A percentile compares a stretch with the other conserved stretches of the same genome.
Evolutionary conservation across 1,140 invertebrate genomes (phyloP).

Genomic region (Mylabris phalerata): DNA sequence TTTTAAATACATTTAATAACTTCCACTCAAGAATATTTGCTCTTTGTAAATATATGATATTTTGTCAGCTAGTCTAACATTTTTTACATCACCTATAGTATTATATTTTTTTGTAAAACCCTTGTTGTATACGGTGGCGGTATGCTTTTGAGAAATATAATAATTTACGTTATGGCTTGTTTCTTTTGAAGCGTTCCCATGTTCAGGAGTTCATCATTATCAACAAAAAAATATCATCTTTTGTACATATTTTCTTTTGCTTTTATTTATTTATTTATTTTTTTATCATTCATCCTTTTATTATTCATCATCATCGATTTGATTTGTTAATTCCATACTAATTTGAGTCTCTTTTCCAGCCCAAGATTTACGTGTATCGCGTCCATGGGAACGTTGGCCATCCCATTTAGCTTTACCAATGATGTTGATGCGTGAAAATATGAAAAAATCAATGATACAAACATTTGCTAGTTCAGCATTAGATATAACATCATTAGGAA

Average conservation of each 20-base stretch:
- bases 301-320: not conserved
- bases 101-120: slow-evolving; percentile 14
- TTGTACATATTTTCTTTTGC: slow-evolving; percentile 15
- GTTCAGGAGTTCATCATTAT: not conserved
- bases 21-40: too few relatives aligned
- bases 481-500: slow-evolving; percentile 1
- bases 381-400: slow-evolving; percentile 37
- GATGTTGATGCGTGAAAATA: slow-evolving; percentile 42
- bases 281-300: not conserved
- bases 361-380: slow-evolving; percentile 35
- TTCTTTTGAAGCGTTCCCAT: slow-evolving; percentile 3
- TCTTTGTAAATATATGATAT: too few relatives aligned
- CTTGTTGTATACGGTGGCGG: slow-evolving; percentile 14
- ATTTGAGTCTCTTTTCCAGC: slow-evolving; percentile 37
- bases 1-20: too few relatives aligned
- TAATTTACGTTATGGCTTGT: slow-evolving; percentile 8
- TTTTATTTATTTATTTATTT: not conserved
- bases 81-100: slow-evolving; percentile 13
- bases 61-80: slow-evolving; percentile 14
- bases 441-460: slow-evolving; percentile 40
- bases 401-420: slow-evolving; percentile 40
- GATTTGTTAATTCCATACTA: slow-evolving; percentile 9
- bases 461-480: slow-evolving; percentile 20
- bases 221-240: not conserved
- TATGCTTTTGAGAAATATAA: slow-evolving; percentile 10